Percentiles rank a stretch among this genome's conserved stretches.
Evolutionary conservation across 1,140 invertebrate genomes (phyloP).

Genomic region (Anoplolepis gracilipes): DNA sequence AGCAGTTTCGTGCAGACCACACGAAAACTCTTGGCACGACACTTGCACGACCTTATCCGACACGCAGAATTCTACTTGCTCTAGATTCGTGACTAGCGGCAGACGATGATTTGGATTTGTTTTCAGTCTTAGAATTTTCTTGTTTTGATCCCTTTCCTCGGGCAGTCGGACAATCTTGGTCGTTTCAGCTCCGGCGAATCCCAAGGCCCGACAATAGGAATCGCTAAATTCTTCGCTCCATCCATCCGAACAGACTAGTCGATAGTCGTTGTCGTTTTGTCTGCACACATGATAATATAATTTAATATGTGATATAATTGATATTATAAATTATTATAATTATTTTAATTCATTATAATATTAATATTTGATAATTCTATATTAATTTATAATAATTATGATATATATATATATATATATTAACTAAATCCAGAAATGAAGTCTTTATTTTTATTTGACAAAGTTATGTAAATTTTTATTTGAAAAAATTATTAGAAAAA

Average conservation of each 20-base stretch:
- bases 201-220: conserved; percentile 86
- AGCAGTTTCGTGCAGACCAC: conserved; percentile 83
- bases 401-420: too few relatives aligned
- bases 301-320: too few relatives aligned
- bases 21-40: conserved; percentile 87
- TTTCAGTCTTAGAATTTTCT: conserved; percentile 82
- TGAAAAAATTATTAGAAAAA: not conserved
- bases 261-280: conserved; percentile 82
- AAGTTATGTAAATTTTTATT: not conserved
- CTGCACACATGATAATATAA: conserved; percentile 68
- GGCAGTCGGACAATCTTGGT: conserved; percentile 77
- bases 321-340: too few relatives aligned
- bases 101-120: conserved; percentile 74
- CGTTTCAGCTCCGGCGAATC: conserved; percentile 83
- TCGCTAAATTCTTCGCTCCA: conserved; percentile 87
- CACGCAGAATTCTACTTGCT: conserved; percentile 82
- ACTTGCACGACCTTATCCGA: conserved; percentile 85
- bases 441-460: not conserved
- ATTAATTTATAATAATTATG: too few relatives aligned
- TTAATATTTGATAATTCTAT: too few relatives aligned
- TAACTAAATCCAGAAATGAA: not conserved
- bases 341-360: too few relatives aligned
- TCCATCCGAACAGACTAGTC: conserved; percentile 85
- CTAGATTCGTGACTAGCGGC: conserved; percentile 83
- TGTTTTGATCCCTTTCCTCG: conserved; percentile 68